phyloP scores from a whole-genome alignment of 2,797 vertebrate species.

The Paratrypauchen microcephalus region DNA sequence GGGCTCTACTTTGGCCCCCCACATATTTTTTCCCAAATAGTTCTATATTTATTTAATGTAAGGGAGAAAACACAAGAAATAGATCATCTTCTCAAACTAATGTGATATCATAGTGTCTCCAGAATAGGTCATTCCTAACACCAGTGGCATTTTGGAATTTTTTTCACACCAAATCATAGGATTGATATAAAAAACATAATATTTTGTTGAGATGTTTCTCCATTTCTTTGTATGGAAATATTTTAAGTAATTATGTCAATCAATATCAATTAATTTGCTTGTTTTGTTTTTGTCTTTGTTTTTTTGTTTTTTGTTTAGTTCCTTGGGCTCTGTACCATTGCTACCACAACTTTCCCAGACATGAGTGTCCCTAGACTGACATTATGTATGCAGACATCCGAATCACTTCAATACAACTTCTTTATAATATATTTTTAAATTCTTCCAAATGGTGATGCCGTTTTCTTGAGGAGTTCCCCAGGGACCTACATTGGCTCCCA shows the following conservation, averaged over 20 bases:
- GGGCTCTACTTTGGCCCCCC: constrained; percentile 16
- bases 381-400: too few species aligned
- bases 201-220: too few species aligned
- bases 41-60: not conserved
- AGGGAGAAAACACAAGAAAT: not conserved
- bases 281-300: not conserved
- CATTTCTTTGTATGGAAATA: too few species aligned
- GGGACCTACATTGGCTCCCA: constrained; percentile 20
- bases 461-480: constrained; percentile 23
- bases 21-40: constrained; percentile 25
- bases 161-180: not conserved
- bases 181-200: too few species aligned
- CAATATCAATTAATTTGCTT: not conserved
- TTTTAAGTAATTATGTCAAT: too few species aligned
- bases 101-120: not conserved
- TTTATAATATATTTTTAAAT: too few species aligned
- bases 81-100: not conserved
- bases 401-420: too few species aligned
- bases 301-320: not conserved
- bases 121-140: not conserved
- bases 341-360: not conserved
- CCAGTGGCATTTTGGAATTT: not conserved
- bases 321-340: too few species aligned
- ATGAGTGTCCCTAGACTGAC: too few species aligned
- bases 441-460: not conserved